Base-by-base conservation (phyloP, 2,797 vertebrate genomes). In the Allobates femoralis region DNA sequence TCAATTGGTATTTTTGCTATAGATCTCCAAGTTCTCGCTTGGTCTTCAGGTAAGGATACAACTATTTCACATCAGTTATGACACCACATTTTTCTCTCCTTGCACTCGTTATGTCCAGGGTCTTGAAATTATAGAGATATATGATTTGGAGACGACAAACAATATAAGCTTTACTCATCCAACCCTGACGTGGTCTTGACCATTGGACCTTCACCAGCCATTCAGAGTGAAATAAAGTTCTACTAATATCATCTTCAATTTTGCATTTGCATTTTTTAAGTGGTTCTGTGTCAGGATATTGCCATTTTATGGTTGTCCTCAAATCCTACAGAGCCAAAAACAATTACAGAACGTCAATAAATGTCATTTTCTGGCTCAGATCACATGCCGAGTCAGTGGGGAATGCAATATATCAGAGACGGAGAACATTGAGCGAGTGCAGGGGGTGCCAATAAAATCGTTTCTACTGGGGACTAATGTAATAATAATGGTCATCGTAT, bases 281-380 rank as follows among this genome's bases (percentile, higher is more conserved):
- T 55, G 18, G 62, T 53, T 69, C 62, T 14, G 62, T 32, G 30
- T 73, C 66, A 37, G 66, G 66, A 82, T n/a, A 58, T 15, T 71
- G 80, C 53, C 66, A 82, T 82, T 73, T 56, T 69, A 53, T 58
- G 66, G 64, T 73, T n/a, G 66, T 82, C 80, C 80, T 82, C 66
- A 69, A 73, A 71, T 71, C 66, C 73, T 71, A 55, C 23, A 26
- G 51, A 82, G 64, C 66, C 66, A 71, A 82, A 82, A 73, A 71
- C 80, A 82, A 82, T 82, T 82, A 82, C 51, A 58, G 80, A 82
- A 71, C 66, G 32, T 82, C 80, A 82, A 82, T 82, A 82, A 82
- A 73, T 82, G 66, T 73, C 80, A 82, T 69, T 69, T 82, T 82
- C 62, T 82, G 80, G 64, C 50, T 73, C 66, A 73, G 64, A 71